These are phyloP conservation scores for Patella caerulea DNA, from an alignment of 2,888 invertebrate species.

Conservation along the genomic window DNA sequence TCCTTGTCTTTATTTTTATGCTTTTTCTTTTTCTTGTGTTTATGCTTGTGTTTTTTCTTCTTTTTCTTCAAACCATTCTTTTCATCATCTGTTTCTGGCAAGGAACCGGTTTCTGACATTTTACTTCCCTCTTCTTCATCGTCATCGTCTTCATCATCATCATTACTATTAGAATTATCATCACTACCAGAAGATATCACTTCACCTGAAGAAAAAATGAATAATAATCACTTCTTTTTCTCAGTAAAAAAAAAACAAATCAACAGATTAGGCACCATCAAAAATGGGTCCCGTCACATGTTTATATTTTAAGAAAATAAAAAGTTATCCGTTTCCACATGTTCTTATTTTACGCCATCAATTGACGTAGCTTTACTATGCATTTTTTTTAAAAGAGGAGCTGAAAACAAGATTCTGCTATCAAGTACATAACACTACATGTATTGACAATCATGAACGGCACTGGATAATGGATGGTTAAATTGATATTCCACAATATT, in stretches of 20 bases:
- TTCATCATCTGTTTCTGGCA: slow-evolving; percentile 44
- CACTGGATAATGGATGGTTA: no score
- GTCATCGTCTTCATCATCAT: slow-evolving; percentile 35
- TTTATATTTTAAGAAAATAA: not conserved
- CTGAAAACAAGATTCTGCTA: no score
- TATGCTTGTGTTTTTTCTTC: slow-evolving; percentile 42
- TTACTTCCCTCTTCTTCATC: slow-evolving; percentile 41
- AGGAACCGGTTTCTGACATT: slow-evolving; percentile 54
- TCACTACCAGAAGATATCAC: slow-evolving; percentile 44
- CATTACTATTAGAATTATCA: slow-evolving; percentile 27
- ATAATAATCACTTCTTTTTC: not conserved
- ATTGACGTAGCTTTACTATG: no score
- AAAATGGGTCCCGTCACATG: no score
- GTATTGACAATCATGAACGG: no score
- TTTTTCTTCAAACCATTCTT: slow-evolving; percentile 35
- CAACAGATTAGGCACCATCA: not conserved
- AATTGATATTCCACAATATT: no score
- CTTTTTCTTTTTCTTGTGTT: slow-evolving; percentile 50
- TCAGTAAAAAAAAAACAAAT: not conserved
- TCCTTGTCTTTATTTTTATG: slow-evolving; percentile 47
- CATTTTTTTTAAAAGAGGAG: no score
- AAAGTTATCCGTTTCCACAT: not conserved
- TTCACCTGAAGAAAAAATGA: slow-evolving; percentile 41
- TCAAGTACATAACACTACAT: no score
- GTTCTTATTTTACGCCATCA: no score